phyloP scores from a whole-genome alignment of 2,888 invertebrate species.

The Ornithoptera alexandrae region DNA sequence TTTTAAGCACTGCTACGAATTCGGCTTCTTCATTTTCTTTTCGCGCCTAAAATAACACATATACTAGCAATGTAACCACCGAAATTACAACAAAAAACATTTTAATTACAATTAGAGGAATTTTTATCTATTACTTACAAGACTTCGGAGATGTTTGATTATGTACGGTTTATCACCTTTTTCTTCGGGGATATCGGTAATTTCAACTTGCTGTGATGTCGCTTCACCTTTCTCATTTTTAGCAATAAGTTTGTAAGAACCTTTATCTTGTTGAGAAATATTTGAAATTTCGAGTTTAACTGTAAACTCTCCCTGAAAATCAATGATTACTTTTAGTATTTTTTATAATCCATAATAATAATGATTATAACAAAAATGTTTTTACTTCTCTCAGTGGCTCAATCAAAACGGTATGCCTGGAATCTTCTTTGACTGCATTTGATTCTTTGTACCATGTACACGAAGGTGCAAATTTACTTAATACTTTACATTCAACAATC shows the following conservation, averaged over 20 bases:
- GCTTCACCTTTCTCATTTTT: slow-evolving; percentile 97
- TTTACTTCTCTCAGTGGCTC: slow-evolving; percentile 89
- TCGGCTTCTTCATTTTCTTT: slow-evolving; percentile 85
- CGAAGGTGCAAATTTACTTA: slow-evolving; percentile 95
- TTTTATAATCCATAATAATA: not conserved
- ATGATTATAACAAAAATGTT: slow-evolving; percentile 17
- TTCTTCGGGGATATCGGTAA: slow-evolving; percentile 89
- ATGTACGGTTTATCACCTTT: slow-evolving; percentile 91
- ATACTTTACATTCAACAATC: slow-evolving; percentile 95
- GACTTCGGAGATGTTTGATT: slow-evolving; percentile 86
- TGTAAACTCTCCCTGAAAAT: slow-evolving; percentile 89
- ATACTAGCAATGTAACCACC: not conserved
- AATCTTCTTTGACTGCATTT: slow-evolving; percentile 87
- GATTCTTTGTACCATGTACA: slow-evolving; percentile 96
- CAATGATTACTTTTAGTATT: not conserved
- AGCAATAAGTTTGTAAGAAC: slow-evolving; percentile 93
- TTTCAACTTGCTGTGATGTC: slow-evolving; percentile 91
- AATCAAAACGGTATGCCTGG: slow-evolving; percentile 86
- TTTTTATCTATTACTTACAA: slow-evolving; percentile 76
- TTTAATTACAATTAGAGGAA: not conserved
- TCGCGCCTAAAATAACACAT: slow-evolving; percentile 51
- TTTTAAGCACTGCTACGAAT: slow-evolving; percentile 86
- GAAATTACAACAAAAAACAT: not conserved
- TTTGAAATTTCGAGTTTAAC: slow-evolving; percentile 94
- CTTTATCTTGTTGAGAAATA: slow-evolving; percentile 89